Base-by-base conservation (phyloP, 2,797 vertebrate genomes). In the Phoeniculus purpureus region DNA sequence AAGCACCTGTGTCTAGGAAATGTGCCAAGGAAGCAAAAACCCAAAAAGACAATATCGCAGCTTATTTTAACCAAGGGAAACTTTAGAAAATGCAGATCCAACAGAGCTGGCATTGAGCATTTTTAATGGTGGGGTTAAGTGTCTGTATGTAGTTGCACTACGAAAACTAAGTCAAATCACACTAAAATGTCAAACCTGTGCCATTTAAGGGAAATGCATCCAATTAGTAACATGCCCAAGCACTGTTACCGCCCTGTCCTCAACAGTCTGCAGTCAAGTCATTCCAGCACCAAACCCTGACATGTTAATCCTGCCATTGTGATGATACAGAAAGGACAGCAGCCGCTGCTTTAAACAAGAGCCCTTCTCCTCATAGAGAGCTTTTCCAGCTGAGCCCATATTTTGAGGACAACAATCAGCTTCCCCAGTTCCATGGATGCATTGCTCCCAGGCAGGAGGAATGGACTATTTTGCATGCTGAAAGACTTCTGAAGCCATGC, bases 1-100 rank as follows among this genome's bases (percentile, higher is more conserved):
- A 86, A 87, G 93, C 92, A 93, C 85, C 87, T 87, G 80, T 81
- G 70, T 58, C 82, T 43, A 84, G 52, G 40, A 81, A 93, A 81
- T 22, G 27, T 2, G 52, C 92, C 87, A 94, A 73, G 56, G 56
- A 79, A 83, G 85, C 70, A 87, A 68, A 91, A 29, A 45, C 8
- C 37, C 37, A 37, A 87, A 78, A 94, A 73, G 59, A 87, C 58
- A 66, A 0, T 47, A 89, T 56, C n/a, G 34, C 52, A 58, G 64
- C 47, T 83, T 81, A 72, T 52, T 90, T 82, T 85, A 94, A 79
- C 10, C 0, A 3, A 66, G 20, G 20, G 6, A 78, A 91, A 85
- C 48, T 72, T 32, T 47, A 45, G 70, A 87, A 90, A 94, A 87
- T 17, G 66, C 45, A 76, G 37, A n/a, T 56, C 34, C 52, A 83